phyloP scores from a whole-genome alignment of 2,797 vertebrate genomes.

The Xiphorhynchus erythropygius region DNA sequence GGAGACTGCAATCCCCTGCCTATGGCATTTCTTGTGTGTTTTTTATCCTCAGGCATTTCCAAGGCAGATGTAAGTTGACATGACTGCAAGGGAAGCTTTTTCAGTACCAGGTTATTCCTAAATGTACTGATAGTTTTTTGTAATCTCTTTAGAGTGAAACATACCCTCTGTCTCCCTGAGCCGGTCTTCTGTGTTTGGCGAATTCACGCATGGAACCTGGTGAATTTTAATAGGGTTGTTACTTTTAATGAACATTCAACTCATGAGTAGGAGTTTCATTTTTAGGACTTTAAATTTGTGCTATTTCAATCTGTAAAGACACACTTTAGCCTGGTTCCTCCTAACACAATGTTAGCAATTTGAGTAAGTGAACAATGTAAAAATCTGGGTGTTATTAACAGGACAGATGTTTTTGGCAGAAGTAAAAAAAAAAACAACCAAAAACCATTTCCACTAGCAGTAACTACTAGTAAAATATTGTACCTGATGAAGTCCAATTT shows the following conservation, averaged over 20 bases:
- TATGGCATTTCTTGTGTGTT: neutral
- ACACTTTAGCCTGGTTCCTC: conserved; percentile 5
- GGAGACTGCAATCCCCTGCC: neutral
- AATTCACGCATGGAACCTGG: neutral
- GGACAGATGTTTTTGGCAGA: neutral
- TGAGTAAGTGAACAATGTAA: neutral
- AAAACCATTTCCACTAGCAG: neutral
- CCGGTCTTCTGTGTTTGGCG: neutral
- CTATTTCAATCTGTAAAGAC: conserved; percentile 33
- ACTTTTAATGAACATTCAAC: neutral
- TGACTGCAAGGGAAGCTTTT: neutral
- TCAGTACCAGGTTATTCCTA: neutral
- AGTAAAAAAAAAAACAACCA: neutral
- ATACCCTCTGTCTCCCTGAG: neutral
- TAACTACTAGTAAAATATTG: conserved; percentile 18
- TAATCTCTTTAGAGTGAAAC: neutral
- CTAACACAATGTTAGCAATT: neutral
- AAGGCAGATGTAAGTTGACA: neutral
- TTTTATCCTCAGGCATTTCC: neutral
- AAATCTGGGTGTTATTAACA: neutral
- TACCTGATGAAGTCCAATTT: neutral
- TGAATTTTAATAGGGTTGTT: neutral
- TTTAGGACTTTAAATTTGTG: neutral
- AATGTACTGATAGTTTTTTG: neutral
- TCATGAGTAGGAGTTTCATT: neutral